Percentiles rank a stretch among this genome's conserved stretches.
Conservation (phyloP, 2,888 invertebrate genomes). For the Syrista parreyssii region DNA sequence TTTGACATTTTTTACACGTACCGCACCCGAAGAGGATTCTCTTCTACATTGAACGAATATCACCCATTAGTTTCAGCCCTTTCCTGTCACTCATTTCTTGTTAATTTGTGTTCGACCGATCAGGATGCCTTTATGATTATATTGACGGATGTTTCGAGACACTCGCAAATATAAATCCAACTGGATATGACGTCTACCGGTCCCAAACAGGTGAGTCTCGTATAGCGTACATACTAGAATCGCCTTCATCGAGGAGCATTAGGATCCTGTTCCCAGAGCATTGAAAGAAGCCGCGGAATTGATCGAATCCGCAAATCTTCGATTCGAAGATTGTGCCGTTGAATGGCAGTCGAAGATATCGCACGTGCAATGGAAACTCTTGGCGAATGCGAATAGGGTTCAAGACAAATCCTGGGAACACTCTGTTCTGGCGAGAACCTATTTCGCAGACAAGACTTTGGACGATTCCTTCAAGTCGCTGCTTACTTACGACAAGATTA, state of each 20-base stretch:
- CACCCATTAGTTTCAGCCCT: too few relatives aligned
- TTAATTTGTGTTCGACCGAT: too few relatives aligned
- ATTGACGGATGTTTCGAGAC: too few relatives aligned
- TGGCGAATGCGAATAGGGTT: constrained; percentile 26
- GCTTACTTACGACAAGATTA: constrained; percentile 41
- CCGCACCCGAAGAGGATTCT: too few relatives aligned
- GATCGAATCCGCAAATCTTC: constrained; percentile 41
- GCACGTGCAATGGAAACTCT: constrained; percentile 50
- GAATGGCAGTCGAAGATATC: constrained; percentile 51
- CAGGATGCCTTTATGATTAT: too few relatives aligned
- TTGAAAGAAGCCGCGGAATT: constrained; percentile 42
- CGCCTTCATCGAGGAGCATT: not conserved
- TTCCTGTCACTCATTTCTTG: too few relatives aligned
- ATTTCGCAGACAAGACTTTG: constrained; percentile 47
- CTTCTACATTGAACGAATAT: too few relatives aligned
- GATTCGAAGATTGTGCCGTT: constrained; percentile 52
- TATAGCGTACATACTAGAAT: too few relatives aligned
- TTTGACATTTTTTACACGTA: too few relatives aligned
- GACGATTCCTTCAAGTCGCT: constrained; percentile 51
- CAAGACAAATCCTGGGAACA: constrained; percentile 38
- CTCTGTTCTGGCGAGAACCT: constrained; percentile 49
- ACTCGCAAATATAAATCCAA: too few relatives aligned
- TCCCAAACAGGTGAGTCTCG: too few relatives aligned
- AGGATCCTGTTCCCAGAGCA: constrained; percentile 21
- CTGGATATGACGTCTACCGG: too few relatives aligned